Base-by-base conservation (phyloP, 1,140 invertebrate species). In the Neuroterus valhalla region DNA sequence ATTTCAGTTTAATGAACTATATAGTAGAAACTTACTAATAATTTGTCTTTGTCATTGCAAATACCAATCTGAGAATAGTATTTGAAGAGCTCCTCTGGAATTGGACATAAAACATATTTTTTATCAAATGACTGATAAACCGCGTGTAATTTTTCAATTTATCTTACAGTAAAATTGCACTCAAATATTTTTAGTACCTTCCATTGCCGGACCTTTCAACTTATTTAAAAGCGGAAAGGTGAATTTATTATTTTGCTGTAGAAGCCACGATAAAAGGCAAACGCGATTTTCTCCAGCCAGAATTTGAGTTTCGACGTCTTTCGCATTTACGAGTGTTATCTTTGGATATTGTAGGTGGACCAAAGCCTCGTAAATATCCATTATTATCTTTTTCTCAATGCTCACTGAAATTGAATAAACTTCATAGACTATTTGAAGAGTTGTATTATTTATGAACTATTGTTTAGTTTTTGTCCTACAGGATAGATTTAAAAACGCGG, bases 61-160 rank as follows among this genome's bases (percentile, higher is more conserved):
- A 82, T 76, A 3, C 81, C 81, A 74, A 82, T 78, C 19, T 78
- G 70, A 48, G 71, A 71, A 43, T 82, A 82, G 23, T 66, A 73
- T 43, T 66, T 68, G 1, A 73, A 70, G 12, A 82, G 31, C 17
- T 80, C 66, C 31, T 66, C 81, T 82, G 12, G 21, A 72, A 81
- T 70, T 45, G 17, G 6, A 72, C 31, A 46, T 2, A 15, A 31
- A 1, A 42, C 14, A 50, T n/a, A 45, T 2, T 23, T n/a, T 19
- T 8, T 15, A 38, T 23, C 42, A 38, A 75, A n/a, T 44, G 31
- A 38, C 31, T 38, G 31, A 38, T 10, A 38, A 8, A 26, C 1
- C 4, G 10, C 1, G 6, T 10, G 31, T 38, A 38, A 42, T 44
- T 31, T 68, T 19, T 31, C 0, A 31, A 38, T 2, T 38, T 4